Evolutionary conservation across 2,113 vertebrate species (phyloP), one percentile per base, ranked within the genome.

Genomic region (Tinamus guttatus): DNA sequence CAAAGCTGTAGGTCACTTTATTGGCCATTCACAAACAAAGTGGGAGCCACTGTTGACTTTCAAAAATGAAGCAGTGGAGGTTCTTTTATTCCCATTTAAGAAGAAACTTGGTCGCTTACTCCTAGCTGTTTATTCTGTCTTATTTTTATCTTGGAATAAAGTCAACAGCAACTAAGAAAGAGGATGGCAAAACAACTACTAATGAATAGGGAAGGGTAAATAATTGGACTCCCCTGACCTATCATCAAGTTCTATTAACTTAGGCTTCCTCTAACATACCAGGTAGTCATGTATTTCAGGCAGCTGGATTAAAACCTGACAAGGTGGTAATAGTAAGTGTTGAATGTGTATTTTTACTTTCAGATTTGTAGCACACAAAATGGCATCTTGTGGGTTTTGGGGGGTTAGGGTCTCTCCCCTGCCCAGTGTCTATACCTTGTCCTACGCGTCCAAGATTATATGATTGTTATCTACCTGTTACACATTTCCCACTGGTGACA

Each of bases 381-480:
- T 64, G 49, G 76, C 79, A 88, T 32, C 71, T 21, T 25, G 7
- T 27, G 74, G 38, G 25, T 77, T 59, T 4, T 15, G 11, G n/a
- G n/a, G 54, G 15, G 54, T 49, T 56, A 80, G 15, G 27, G 21
- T 19, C 52, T 68, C 21, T 4, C 30, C 75, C 82, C 20, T 14
- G 7, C 16, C 30, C 54, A 27, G 13, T 8, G 15, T 0, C 1
- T 12, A 8, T 27, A 75, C 3, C 0, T 21, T 16, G n/a, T 11
- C 60, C 41, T 40, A 38, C 0, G 20, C 60, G 69, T 11, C 40
- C 60, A 67, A 51, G 11, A 62, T 52, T 71, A 38, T 38, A 71
- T 28, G 22, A 71, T 3, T 22, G 43, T 25, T 51, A 32, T 2
- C 47, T 47, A 38, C 65, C 30, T 22, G 11, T 52, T 58, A 32